A percentile compares a stretch with the other conserved stretches of the same genome.
Evolutionary conservation across 2,888 invertebrate species (phyloP).

Genomic region (Apotomis capreana): DNA sequence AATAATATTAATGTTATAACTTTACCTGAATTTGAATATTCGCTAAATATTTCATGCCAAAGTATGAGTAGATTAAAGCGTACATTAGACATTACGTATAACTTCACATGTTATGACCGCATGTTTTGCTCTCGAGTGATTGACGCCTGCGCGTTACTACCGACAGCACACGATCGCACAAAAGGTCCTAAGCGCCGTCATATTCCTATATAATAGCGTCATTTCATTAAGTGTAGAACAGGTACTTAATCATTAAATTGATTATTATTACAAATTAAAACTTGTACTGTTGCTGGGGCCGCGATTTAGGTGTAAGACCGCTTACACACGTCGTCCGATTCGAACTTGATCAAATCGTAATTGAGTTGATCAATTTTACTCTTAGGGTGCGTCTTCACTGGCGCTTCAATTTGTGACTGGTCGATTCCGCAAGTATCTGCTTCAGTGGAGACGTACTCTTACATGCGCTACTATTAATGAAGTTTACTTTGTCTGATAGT

Average conservation of each 20-base stretch:
- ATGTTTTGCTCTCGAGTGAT: slow-evolving; percentile 18
- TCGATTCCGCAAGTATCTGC: too few species aligned
- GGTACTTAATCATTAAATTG: slow-evolving; percentile 26
- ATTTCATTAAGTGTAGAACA: not conserved
- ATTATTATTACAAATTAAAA: slow-evolving; percentile 18
- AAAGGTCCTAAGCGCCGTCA: not conserved
- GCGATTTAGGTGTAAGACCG: not conserved
- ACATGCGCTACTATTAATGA: too few species aligned
- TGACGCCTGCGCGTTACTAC: slow-evolving; percentile 26
- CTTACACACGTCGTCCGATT: not conserved
- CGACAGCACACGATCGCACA: not conserved
- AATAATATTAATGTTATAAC: too few species aligned
- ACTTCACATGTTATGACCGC: slow-evolving; percentile 11
- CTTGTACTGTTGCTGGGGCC: slow-evolving; percentile 9
- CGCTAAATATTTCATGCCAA: not conserved
- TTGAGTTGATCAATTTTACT: too few species aligned
- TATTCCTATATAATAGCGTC: not conserved
- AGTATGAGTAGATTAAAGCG: not conserved
- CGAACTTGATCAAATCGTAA: not conserved
- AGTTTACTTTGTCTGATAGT: too few species aligned
- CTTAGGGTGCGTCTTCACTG: too few species aligned
- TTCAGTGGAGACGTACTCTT: too few species aligned
- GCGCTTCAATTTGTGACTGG: too few species aligned
- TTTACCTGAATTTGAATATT: not conserved
- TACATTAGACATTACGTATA: not conserved